Evolutionary conservation across 2,797 vertebrate genomes (phyloP), one percentile per base, ranked within the genome.

Genomic region (Scolopax bukidnonensis): DNA sequence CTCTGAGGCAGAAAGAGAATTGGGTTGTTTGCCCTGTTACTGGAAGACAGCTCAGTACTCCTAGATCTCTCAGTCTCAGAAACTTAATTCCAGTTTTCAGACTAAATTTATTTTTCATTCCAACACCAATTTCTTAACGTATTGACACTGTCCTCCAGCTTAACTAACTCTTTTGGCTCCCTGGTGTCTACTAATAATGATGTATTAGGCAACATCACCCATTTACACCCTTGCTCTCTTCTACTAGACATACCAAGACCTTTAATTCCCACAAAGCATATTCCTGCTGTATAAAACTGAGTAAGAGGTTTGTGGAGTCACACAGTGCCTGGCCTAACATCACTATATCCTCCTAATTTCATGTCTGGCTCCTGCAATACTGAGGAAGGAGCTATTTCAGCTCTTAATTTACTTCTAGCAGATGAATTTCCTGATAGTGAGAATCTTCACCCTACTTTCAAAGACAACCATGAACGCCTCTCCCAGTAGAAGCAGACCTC

Each of bases 341-440:
- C 56, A 56, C 27, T 21, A 40, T 18, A 32, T 79, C 41, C 23
- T 81, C 33, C 33, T 93, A 75, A 89, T 84, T 91, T 95, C 71
- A 51, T 24, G 43, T 94, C 78, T 94, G 90, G 48, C 80, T 94
- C 78, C 88, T 92, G 68, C 41, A 89, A n/a, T 77, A 71, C 48
- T 50, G 18, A 71, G 23, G 45, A 92, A 85, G 84, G 23, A 92
- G 48, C 40, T 96, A 50, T 60, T 68, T 92, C 28, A 77, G 18
- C 45, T 91, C 19, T 1, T 92, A 32, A 82, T 92, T 95, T 81
- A 59, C 25, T 83, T 60, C 60, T 74, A 82, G 47, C 59, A 90
- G 90, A 93, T 94, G 87, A 74, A 67, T 60, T 90, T 48, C 23
- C 16, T 87, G 70, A 92, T 84, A 90, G 19, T 30, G 33, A 82